phyloP scores from a whole-genome alignment of 2,113 vertebrate genomes.

The Nematolebias whitei region DNA sequence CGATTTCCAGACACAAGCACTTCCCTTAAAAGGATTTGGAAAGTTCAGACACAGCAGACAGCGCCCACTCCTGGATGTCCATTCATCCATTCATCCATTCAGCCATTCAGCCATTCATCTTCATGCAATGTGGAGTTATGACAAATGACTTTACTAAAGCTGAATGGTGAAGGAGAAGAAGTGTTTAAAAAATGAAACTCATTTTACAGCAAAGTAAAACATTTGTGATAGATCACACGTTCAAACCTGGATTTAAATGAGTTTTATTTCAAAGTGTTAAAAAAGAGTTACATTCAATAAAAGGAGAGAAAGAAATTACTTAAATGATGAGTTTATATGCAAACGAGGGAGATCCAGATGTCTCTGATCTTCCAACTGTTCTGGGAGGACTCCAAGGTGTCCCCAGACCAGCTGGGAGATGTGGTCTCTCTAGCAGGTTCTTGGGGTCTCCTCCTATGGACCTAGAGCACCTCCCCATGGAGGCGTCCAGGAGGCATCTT shows the following conservation, averaged over 20 bases:
- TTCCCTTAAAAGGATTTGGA: conserved; percentile 53
- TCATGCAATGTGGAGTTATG: conserved; percentile 11
- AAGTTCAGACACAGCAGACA: conserved; percentile 14
- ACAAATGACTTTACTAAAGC: conserved; percentile 15
- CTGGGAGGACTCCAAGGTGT: too few species aligned
- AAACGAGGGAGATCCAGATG: too few species aligned
- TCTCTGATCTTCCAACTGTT: too few species aligned
- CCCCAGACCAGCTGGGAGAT: too few species aligned
- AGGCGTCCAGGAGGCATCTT: too few species aligned
- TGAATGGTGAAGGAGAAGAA: not conserved
- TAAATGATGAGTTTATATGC: not conserved
- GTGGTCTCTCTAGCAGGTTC: too few species aligned
- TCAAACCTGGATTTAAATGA: not conserved
- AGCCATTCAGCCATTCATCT: too few species aligned
- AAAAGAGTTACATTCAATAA: not conserved
- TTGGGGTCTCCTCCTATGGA: too few species aligned
- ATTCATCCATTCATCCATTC: conserved; percentile 5
- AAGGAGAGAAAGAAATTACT: not conserved
- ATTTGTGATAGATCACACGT: not conserved
- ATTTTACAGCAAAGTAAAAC: too few species aligned
- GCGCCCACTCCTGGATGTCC: conserved; percentile 3
- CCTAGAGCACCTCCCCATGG: too few species aligned
- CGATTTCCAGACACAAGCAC: conserved; percentile 30
- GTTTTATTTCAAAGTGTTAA: not conserved
- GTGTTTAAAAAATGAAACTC: too few species aligned